Conservation (phyloP, 2,888 invertebrate species). For the Caenorhabditis zanzibari region DNA sequence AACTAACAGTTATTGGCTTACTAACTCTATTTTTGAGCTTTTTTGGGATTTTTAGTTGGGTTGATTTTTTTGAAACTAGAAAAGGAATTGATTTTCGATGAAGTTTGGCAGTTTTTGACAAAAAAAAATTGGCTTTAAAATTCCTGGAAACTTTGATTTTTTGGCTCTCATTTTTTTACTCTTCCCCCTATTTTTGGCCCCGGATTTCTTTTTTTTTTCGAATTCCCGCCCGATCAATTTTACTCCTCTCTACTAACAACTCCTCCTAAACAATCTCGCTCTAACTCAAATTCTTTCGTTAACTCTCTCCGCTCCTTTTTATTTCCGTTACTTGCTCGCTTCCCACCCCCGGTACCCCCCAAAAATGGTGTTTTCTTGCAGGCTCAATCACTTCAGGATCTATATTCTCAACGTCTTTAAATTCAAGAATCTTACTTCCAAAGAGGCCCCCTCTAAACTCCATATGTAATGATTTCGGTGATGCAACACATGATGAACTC, state of each 20-base stretch:
- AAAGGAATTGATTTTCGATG: no score
- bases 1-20: not conserved
- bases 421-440: no score
- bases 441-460: not conserved
- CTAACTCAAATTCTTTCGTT: not conserved
- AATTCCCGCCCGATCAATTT: not conserved
- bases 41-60: no score
- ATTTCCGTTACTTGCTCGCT: not conserved
- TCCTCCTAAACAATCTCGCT: not conserved
- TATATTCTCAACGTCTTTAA: not conserved
- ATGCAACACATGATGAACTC: constrained; percentile 67
- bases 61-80: no score
- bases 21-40: no score
- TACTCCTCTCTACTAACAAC: not conserved
- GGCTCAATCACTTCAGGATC: constrained; percentile 8
- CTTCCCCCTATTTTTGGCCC: not conserved
- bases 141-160: no score
- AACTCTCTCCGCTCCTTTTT: constrained; percentile 1
- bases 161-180: no score
- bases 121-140: no score
- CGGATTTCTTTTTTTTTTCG: not conserved
- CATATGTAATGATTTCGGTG: constrained; percentile 61
- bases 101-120: no score
- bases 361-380: constrained; percentile 54
- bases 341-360: constrained; percentile 14